Conservation (phyloP, 2,888 invertebrate genomes). For the Oligia strigilis region DNA sequence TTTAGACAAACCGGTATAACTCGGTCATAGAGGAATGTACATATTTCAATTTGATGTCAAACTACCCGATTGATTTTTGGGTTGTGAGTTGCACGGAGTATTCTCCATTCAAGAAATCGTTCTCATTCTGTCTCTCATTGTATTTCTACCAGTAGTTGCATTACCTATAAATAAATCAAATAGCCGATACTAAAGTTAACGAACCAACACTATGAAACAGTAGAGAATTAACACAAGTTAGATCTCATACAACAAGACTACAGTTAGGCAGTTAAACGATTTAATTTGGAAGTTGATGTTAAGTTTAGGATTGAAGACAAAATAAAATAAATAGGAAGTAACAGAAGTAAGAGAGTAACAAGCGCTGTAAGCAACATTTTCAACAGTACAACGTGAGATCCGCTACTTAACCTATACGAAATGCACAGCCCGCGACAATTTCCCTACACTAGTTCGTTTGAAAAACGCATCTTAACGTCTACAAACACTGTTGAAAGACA, state of each 20-base stretch:
- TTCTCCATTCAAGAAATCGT: slow-evolving; percentile 22
- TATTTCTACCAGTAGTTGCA: slow-evolving; percentile 20
- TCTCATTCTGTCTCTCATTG: slow-evolving; percentile 13
- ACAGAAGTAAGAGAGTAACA: slow-evolving; percentile 56
- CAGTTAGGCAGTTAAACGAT: slow-evolving; percentile 4
- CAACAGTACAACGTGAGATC: slow-evolving; percentile 71
- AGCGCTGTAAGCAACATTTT: slow-evolving; percentile 67
- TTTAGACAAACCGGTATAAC: slow-evolving; percentile 8
- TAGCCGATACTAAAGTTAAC: background rate
- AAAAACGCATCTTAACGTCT: slow-evolving; percentile 76
- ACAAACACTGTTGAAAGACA: slow-evolving; percentile 78
- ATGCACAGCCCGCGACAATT: slow-evolving; percentile 87
- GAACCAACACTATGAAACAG: background rate
- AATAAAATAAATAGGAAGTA: background rate
- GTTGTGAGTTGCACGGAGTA: slow-evolving; percentile 1
- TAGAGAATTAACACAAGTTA: slow-evolving; percentile 1
- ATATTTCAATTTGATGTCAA: background rate
- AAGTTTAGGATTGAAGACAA: background rate
- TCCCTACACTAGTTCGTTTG: slow-evolving; percentile 82
- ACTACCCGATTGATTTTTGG: background rate
- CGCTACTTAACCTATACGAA: slow-evolving; percentile 83
- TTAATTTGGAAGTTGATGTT: background rate
- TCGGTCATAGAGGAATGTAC: slow-evolving; percentile 4
- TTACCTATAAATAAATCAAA: slow-evolving; percentile 5
- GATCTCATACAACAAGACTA: slow-evolving; percentile 17